Base-by-base conservation (phyloP, 2,113 vertebrate species). In the Dolichotis patagonum region DNA sequence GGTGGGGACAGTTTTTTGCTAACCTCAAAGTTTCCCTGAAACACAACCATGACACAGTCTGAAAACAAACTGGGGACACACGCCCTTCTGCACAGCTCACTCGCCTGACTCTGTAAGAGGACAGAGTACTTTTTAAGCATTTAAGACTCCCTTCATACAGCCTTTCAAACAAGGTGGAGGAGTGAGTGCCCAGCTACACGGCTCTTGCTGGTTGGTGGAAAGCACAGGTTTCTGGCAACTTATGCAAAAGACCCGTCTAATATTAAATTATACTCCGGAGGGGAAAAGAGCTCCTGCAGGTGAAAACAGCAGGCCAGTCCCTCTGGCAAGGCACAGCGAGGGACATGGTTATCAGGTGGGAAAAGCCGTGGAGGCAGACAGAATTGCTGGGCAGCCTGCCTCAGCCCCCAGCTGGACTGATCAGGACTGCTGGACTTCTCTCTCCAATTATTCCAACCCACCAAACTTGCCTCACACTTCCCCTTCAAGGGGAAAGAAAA, bases 391-490 rank as follows among this genome's bases (percentile, higher is more conserved):
- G 35, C 4, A 35, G 69, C n/a, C 82, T 8, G 8, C 22, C 69
- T 84, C 94, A 46, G 85, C 43, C 38, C 54, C 5, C 54, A 56
- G 46, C 65, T 32, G 32, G 96, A 62, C 83, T 41, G 75, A 83
- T 73, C 92, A 94, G 84, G 83, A 86, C 96, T 96, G 96, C 93
- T 88, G 82, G 75, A 94, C 97, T 95, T 95, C 95, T 95, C 97
- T 96, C 97, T 96, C 94, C 95, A 81, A 78, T 87, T 81, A 90
- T 96, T 97, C 89, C 98, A 92, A 95, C 78, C 97, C 97, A 96
- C 96, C 84, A 8, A 97, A 85, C 98, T 96, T 97, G 97, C 92
- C 95, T 46, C 26, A 97, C 63, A 93, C 69, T 35, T 0, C 52
- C 84, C 54, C 97, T 60, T 95, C 96, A 91, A 91, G 85, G 60